These are phyloP conservation scores for Apamea epomidion DNA, from an alignment of 2,888 invertebrate genomes.

Conservation along the genomic window DNA sequence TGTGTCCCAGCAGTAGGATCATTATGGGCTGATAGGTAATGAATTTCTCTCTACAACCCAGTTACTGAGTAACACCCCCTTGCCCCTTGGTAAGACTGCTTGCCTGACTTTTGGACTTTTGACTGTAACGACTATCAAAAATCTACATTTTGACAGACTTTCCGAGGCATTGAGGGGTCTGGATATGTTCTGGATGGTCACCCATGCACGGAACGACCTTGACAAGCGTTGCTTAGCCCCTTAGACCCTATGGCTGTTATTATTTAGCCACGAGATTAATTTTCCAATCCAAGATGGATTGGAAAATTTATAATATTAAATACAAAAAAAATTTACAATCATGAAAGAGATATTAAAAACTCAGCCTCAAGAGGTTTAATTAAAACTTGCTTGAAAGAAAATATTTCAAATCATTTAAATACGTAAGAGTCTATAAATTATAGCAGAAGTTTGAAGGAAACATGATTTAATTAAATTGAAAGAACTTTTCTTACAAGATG, in stretches of 20 bases:
- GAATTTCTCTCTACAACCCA: background rate
- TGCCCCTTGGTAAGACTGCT: background rate
- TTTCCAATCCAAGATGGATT: background rate
- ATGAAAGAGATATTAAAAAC: background rate
- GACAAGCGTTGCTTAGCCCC: background rate
- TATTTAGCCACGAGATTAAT: background rate
- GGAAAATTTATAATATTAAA: too few relatives aligned
- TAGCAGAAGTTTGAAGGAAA: slow-evolving; percentile 16
- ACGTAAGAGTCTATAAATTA: slow-evolving; percentile 32
- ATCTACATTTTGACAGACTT: background rate
- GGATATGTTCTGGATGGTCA: background rate
- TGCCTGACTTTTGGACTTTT: background rate
- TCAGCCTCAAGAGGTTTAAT: slow-evolving; percentile 5
- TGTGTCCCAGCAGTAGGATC: too few relatives aligned
- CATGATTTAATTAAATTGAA: slow-evolving; percentile 37
- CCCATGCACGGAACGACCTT: background rate
- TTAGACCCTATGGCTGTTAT: background rate
- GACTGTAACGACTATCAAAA: background rate
- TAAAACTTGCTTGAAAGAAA: slow-evolving; percentile 7
- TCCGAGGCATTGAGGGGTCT: background rate
- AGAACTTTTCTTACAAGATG: slow-evolving; percentile 27
- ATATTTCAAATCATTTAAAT: slow-evolving; percentile 14
- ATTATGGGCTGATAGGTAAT: too few relatives aligned
- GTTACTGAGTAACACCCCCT: background rate
- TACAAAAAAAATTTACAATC: background rate